Evolutionary conservation across 1,140 invertebrate genomes (phyloP).

Genomic region (Anastrepha obliqua): DNA sequence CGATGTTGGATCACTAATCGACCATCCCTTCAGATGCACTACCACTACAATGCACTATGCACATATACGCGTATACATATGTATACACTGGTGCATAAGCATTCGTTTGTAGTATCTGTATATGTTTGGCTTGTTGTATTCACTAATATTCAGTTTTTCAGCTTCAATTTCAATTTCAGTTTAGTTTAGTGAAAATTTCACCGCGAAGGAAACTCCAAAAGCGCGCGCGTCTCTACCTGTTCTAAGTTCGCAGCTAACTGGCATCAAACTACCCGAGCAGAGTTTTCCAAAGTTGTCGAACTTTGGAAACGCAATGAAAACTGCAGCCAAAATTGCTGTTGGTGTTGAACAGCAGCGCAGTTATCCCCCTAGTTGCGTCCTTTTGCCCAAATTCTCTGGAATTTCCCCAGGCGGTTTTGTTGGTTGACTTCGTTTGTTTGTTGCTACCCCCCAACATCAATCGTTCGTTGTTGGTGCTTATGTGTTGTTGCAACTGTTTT

Average conservation of each 20-base stretch:
- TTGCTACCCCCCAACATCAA: background rate
- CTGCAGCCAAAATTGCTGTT: conserved; percentile 48
- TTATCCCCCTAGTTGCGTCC: background rate
- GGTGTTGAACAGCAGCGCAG: background rate
- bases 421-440: background rate
- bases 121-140: background rate
- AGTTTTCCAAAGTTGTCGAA: conserved; percentile 75
- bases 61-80: background rate
- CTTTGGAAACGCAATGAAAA: conserved; percentile 61
- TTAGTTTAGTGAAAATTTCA: conserved; percentile 5
- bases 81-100: background rate
- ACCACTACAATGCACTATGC: background rate
- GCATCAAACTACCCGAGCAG: conserved; percentile 63
- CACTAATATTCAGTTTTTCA: conserved; percentile 1
- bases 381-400: background rate
- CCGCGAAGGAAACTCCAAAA: conserved; percentile 57
- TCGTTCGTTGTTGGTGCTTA: conserved; percentile 8
- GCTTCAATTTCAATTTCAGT: conserved; percentile 40
- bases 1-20: background rate
- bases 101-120: conserved; percentile 3
- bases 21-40: background rate
- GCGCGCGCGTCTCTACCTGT: conserved; percentile 74
- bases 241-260: conserved; percentile 75
- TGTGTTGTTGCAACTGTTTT: background rate
- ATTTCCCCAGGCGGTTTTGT: conserved; percentile 51